phyloP scores from a whole-genome alignment of 1,140 invertebrate species.

The Chrysomallon squamiferum region DNA sequence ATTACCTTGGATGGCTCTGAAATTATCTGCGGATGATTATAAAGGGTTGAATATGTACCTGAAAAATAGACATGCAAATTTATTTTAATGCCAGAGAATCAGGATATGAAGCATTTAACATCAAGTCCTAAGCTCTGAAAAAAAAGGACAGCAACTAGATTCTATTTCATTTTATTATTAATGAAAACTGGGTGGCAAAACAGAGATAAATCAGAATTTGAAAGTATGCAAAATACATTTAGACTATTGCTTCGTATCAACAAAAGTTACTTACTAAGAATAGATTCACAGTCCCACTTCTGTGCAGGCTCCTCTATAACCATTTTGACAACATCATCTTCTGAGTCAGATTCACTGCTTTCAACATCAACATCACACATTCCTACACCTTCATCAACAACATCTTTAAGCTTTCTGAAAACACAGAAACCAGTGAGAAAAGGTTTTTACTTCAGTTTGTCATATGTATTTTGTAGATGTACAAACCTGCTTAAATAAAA shows the following conservation, averaged over 20 bases:
- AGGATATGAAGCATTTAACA: neutral
- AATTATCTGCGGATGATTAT: constrained; percentile 90
- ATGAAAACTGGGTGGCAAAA: neutral
- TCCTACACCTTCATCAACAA: constrained; percentile 66
- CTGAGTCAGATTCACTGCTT: constrained; percentile 45
- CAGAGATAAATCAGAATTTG: neutral
- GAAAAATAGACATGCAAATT: constrained; percentile 8
- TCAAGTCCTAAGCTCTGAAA: neutral
- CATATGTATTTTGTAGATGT: neutral
- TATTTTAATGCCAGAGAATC: neutral
- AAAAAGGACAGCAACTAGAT: neutral
- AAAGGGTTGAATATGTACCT: constrained; percentile 85
- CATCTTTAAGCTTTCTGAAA: constrained; percentile 34
- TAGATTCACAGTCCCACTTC: constrained; percentile 93
- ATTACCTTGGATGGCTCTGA: constrained; percentile 73
- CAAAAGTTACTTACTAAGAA: constrained; percentile 70
- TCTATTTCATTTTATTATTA: neutral
- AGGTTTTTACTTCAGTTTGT: too few relatives aligned
- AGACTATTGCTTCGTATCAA: neutral
- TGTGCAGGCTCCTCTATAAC: constrained; percentile 68
- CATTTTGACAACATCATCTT: constrained; percentile 41
- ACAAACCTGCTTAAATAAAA: neutral
- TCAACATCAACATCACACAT: constrained; percentile 52
- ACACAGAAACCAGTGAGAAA: neutral
- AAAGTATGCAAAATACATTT: neutral